These are phyloP conservation scores for Tenebrosternarchus preto DNA, from an alignment of 2,113 vertebrate genomes.

Conservation along the genomic window DNA sequence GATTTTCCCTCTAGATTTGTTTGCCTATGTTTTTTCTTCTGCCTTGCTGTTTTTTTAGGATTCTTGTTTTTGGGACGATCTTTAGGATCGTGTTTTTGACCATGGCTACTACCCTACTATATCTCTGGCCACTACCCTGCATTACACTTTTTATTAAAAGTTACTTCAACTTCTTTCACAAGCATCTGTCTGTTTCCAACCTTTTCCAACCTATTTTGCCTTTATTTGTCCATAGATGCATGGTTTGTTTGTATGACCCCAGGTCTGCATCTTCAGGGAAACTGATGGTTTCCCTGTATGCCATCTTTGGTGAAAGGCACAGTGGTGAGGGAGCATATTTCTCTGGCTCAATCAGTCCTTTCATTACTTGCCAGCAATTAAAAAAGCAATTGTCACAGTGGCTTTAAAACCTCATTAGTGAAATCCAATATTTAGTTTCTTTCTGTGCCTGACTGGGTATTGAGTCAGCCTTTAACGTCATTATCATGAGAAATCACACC, in stretches of 20 bases:
- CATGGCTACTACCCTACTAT: too few species aligned
- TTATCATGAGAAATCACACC: conserved; percentile 40
- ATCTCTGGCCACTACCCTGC: too few species aligned
- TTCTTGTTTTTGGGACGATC: too few species aligned
- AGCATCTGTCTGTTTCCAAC: too few species aligned
- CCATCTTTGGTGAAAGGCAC: neutral
- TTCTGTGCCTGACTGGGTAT: conserved; percentile 44
- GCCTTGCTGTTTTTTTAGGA: too few species aligned
- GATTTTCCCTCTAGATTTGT: too few species aligned
- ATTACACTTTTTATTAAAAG: too few species aligned
- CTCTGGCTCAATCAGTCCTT: conserved; percentile 22
- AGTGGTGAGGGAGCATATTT: conserved; percentile 2
- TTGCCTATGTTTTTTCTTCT: too few species aligned
- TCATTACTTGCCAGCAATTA: conserved; percentile 46
- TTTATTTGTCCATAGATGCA: neutral
- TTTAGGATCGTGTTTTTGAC: too few species aligned
- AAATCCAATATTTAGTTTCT: conserved; percentile 53
- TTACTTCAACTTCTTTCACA: too few species aligned
- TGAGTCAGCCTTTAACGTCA: conserved; percentile 44
- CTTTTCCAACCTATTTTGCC: too few species aligned
- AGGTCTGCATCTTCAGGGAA: neutral
- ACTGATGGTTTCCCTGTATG: neutral
- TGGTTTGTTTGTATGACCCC: neutral
- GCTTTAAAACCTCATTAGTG: conserved; percentile 50
- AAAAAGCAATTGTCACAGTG: conserved; percentile 41